Evolutionary conservation across 2,113 vertebrate genomes (phyloP), one percentile per base, ranked within the genome.

Genomic region (Xyrauchen texanus): DNA sequence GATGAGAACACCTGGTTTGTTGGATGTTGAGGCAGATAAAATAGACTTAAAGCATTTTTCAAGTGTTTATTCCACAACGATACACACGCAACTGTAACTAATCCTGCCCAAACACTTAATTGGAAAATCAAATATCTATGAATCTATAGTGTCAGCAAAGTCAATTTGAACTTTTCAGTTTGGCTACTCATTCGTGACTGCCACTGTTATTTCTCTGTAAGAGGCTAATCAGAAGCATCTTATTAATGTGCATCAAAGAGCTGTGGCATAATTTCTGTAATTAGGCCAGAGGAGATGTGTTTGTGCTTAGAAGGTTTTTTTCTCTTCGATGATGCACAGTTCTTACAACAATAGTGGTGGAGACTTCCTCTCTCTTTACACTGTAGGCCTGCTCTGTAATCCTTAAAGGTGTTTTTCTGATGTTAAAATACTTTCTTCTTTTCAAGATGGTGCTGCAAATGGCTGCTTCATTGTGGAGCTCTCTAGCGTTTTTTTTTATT

Each of bases 161-260:
- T 83, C 75, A 76, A 57, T 52, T 81, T 76, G 46, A 60, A 51
- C 46, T 79, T 57, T 57, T 68, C 9, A 67, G 69, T 75, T 52
- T 67, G 42, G 44, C 13, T 67, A 62, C 79, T 82, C 9, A 13
- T 71, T 70, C 75, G 51, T 58, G 64, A 78, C 53, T 58, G 74
- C 47, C 51, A 7, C 42, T 16, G 10, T 77, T 66, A 71, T 75
- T 63, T 68, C 49, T 71, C 49, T 44, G 6, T 44, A 13, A 76
- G 70, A 52, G 73, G 60, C 52, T 83, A 82, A 83, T 85, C 77
- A 85, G 58, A 68, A 76, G 45, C 46, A 66, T 76, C 52, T 68
- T 78, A 82, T 83, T 84, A 84, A 79, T 83, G 83, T 83, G 65
- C 72, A 81, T 65, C 67, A 68, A 79, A 65, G 63, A 42, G 46